phyloP scores from a whole-genome alignment of 2,113 vertebrate species.

The Aptenodytes patagonicus region DNA sequence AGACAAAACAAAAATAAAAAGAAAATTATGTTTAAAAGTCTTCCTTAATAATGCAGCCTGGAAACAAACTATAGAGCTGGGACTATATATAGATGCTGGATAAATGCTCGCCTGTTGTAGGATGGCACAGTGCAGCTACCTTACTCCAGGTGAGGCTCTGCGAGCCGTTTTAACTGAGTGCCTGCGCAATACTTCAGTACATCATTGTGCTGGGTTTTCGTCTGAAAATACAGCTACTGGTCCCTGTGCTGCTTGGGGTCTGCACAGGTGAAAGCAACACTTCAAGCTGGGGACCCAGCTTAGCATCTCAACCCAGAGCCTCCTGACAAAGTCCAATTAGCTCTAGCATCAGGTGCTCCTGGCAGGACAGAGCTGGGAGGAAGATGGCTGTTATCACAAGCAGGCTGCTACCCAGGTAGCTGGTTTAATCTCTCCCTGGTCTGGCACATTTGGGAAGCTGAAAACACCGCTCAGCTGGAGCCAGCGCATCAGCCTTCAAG shows the following conservation, averaged over 20 bases:
- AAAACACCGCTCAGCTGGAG: background rate
- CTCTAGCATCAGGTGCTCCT: background rate
- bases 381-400: background rate
- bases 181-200: background rate
- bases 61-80: background rate
- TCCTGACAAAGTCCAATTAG: background rate
- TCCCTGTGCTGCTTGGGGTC: background rate
- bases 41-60: background rate
- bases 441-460: background rate
- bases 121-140: background rate
- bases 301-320: background rate
- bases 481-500: background rate
- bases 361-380: background rate
- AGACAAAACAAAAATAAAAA: background rate
- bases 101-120: background rate
- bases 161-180: accelerated
- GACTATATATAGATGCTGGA: background rate
- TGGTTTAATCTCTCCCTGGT: background rate
- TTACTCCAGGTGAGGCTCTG: background rate
- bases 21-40: background rate
- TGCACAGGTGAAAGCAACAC: background rate
- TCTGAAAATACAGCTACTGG: background rate
- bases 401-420: background rate
- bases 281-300: background rate
- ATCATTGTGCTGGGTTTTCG: background rate